Evolutionary conservation across 2,797 vertebrate species (phyloP), one percentile per base, ranked within the genome.

Genomic region (Diglossa cyanea): DNA sequence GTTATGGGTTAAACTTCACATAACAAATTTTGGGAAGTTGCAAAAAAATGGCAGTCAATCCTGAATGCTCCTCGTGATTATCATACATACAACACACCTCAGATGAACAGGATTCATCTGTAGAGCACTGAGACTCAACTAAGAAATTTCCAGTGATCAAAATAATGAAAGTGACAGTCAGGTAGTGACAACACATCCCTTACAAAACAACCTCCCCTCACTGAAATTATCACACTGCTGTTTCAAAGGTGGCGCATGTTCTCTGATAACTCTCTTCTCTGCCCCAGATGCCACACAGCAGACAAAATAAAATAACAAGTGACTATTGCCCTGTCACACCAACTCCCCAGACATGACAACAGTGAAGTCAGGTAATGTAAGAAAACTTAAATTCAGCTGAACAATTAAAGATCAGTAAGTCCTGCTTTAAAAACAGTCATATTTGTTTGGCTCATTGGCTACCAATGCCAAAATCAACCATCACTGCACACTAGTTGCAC

Each of bases 281-380:
- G 13, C 39, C 25, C 42, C 54, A 81, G 30, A 60, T 6, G 3
- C 53, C 24, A 75, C 21, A 63, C 6, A 42, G 39, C 21, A 77
- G 8, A 77, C 4, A 19, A 24, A 33, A 37, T 14, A 47, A 68
- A 55, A 24, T 1, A 80, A 9, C 25, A 60, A 54, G 35, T 33
- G 47, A 19, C 21, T 61, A 23, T 14, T 48, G 35, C 26, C 17
- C 13, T 42, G 17, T 42, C 33, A 72, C 28, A 66, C 4, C 25
- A 48, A 7, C 1, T 4, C 7, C 16, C 7, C 2, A 2, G 47
- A 67, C 21, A 50, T 0, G 3, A 65, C 40, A 71, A 55, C 18
- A 35, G 3, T 50, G 13, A 81, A 66, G 25, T 44, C 4, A 6
- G 2, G 8, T 26, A 42, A 31, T 2, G 11, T 15, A 75, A 65